phyloP scores from a whole-genome alignment of 2,888 invertebrate species.

The Tyria jacobaeae region DNA sequence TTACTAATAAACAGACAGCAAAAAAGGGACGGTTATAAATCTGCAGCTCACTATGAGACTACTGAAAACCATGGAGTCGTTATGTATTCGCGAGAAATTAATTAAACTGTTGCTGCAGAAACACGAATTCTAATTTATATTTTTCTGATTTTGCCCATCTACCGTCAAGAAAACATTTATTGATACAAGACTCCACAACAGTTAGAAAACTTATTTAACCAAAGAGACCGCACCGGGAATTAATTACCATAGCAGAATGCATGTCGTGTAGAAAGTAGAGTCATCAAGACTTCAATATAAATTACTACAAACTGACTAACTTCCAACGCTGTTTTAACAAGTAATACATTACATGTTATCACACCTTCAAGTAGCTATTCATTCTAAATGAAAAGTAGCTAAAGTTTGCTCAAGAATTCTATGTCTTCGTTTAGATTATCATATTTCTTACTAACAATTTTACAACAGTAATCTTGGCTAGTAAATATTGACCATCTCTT shows the following conservation, averaged over 20 bases:
- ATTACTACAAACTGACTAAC: constrained; percentile 4
- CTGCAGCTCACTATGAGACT: constrained; percentile 60
- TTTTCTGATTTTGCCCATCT: background rate
- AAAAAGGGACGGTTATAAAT: constrained; percentile 73
- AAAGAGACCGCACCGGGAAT: background rate
- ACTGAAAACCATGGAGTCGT: constrained; percentile 49
- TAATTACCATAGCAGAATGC: background rate
- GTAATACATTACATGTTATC: constrained; percentile 9
- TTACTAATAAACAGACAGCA: constrained; percentile 70
- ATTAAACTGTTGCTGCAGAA: background rate
- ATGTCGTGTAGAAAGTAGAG: background rate
- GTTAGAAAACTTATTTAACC: background rate
- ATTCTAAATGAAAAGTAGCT: constrained; percentile 4
- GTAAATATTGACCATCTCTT: no score
- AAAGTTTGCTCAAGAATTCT: background rate
- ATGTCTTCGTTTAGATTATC: background rate
- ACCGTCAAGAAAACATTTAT: no score
- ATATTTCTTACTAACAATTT: no score
- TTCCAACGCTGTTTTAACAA: background rate
- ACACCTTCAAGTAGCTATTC: background rate
- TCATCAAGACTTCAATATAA: background rate
- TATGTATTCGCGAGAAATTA: background rate
- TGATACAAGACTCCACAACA: no score
- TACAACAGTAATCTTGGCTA: no score
- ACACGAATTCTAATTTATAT: background rate